Evolutionary conservation across 2,888 invertebrate genomes (phyloP).

Genomic region (Drosophila tanythrix): DNA sequence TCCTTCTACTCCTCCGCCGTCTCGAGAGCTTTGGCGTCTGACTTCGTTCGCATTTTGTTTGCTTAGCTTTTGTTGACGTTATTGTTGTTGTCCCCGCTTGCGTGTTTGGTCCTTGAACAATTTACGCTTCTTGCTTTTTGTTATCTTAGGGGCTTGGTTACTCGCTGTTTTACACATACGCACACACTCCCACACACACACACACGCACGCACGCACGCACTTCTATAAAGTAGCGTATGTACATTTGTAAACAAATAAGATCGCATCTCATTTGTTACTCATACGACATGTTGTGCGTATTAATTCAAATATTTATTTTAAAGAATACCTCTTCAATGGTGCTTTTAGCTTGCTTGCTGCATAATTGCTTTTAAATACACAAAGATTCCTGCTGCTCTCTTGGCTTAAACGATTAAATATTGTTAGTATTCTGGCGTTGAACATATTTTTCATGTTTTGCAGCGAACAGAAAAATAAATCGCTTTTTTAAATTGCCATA

Average conservation of each 20-base stretch:
- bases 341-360: background rate
- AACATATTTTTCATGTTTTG: too few species aligned
- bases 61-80: slow-evolving; percentile 45
- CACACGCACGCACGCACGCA: too few species aligned
- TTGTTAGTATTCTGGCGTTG: background rate
- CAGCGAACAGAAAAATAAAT: background rate
- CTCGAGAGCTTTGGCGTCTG: slow-evolving; percentile 3
- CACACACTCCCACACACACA: background rate
- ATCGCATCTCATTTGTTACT: background rate
- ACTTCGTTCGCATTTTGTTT: slow-evolving; percentile 42
- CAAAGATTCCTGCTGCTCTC: background rate
- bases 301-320: background rate
- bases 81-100: slow-evolving; percentile 12
- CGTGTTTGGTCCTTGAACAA: slow-evolving; percentile 23
- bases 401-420: background rate
- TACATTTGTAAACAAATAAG: background rate
- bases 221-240: background rate
- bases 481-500: background rate
- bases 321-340: background rate
- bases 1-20: background rate
- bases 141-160: slow-evolving; percentile 14
- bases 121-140: slow-evolving; percentile 8
- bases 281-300: background rate
- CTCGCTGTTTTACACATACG: background rate
- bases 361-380: background rate